These are phyloP conservation scores for Macrobrachium nipponense DNA, from an alignment of 1,140 invertebrate species.

Conservation along the genomic window DNA sequence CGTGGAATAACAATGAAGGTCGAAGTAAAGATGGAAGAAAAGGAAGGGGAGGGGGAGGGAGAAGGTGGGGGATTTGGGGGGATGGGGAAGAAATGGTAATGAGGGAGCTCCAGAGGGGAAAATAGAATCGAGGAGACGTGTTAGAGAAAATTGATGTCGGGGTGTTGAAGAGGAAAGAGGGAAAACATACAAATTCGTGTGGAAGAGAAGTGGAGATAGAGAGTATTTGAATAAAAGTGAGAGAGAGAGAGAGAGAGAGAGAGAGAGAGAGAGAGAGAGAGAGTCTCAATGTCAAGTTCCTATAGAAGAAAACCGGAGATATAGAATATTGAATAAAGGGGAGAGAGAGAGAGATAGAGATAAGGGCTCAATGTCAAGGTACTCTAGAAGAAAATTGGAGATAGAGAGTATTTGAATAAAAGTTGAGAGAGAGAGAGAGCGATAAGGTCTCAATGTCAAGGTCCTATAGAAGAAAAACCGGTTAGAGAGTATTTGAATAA, in stretches of 20 bases:
- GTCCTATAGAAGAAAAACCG: neutral
- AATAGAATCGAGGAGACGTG: too few relatives aligned
- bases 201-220: neutral
- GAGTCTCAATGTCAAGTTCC: neutral
- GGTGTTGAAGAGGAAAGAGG: too few relatives aligned
- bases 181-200: neutral
- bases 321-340: too few relatives aligned
- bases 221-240: neutral
- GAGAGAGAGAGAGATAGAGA: neutral
- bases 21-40: neutral
- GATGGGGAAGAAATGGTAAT: neutral
- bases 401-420: too few relatives aligned
- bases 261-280: slow-evolving; percentile 15
- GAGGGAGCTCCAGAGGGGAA: too few relatives aligned
- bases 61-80: neutral
- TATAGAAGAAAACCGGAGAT: neutral
- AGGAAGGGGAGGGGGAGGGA: neutral
- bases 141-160: too few relatives aligned
- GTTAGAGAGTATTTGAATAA: too few relatives aligned
- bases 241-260: slow-evolving; percentile 18
- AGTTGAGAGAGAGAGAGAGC: neutral
- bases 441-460: neutral
- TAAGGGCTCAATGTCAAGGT: neutral
- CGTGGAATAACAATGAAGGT: too few relatives aligned
- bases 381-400: too few relatives aligned